These are phyloP conservation scores for Dascyllus trimaculatus DNA, from an alignment of 2,113 vertebrate genomes.

Conservation along the genomic window DNA sequence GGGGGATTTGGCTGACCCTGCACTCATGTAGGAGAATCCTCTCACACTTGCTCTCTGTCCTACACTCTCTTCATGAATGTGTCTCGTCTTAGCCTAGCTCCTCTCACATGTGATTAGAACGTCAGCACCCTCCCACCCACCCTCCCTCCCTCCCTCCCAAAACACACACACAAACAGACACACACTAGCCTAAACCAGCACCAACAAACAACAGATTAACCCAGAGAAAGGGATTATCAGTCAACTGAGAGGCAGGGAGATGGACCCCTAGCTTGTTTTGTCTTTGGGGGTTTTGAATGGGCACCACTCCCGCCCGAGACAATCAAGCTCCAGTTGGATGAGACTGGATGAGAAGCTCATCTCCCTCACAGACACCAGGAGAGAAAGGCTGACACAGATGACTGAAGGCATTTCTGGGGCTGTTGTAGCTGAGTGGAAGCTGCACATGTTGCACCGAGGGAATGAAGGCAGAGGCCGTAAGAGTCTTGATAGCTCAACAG, in stretches of 20 bases:
- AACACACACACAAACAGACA: constrained; percentile 38
- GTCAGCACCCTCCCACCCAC: constrained; percentile 8
- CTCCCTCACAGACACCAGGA: constrained; percentile 55
- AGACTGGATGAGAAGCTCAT: constrained; percentile 62
- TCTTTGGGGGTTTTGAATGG: constrained; percentile 64
- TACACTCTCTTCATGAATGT: constrained; percentile 4
- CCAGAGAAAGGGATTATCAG: constrained; percentile 77
- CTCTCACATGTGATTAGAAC: constrained; percentile 61
- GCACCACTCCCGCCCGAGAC: constrained; percentile 59
- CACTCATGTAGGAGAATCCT: constrained; percentile 15
- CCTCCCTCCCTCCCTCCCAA: background rate
- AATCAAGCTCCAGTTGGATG: constrained; percentile 51
- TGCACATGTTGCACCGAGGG: constrained; percentile 29
- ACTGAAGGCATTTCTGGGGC: constrained; percentile 31
- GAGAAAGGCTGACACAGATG: constrained; percentile 54
- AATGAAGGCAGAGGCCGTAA: constrained; percentile 25
- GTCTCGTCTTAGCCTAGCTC: constrained; percentile 6
- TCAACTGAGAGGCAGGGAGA: constrained; percentile 67
- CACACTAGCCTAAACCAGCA: constrained; percentile 47
- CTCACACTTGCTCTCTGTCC: constrained; percentile 22
- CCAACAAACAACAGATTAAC: constrained; percentile 78
- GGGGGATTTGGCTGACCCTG: constrained; percentile 14
- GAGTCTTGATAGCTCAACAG: constrained; percentile 16
- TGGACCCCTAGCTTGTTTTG: constrained; percentile 68
- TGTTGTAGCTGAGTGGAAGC: constrained; percentile 41